Evolutionary conservation across 2,888 invertebrate genomes (phyloP), one percentile per base, ranked within the genome.

Genomic region (Pinctada fucata): DNA sequence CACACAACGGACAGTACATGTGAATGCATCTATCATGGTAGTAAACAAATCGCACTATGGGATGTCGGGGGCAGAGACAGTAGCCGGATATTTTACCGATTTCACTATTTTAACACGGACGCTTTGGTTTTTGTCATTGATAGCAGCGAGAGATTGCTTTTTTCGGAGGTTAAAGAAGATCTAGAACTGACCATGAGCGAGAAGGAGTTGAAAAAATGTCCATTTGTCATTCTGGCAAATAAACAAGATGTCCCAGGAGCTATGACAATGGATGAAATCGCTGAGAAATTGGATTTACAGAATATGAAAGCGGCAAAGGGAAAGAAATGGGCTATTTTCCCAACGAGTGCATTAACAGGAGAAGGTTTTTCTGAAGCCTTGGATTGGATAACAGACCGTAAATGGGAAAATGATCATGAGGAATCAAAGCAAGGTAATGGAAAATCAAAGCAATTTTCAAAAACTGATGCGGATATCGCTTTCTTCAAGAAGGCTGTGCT

Each of bases 171-270:
- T 0, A 31, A 83, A 1, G 83, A 87, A 4, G 85, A 85, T 52
- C 16, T 85, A 3, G 58, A 67, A 3, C 8, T 48, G 4, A 49
- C 52, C 6, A 4, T 78, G 1, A 16, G 48, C 3, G 84, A 84
- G 64, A 80, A 83, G 13, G 87, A 87, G 76, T 50, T 84, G 31
- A 16, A 48, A 2, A 81, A 78, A 13, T 58, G 82, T 10, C 78
- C 82, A 3, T 47, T 86, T 3, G 67, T 83, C 13, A 77, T 86
- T n/a, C 63, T 87, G 49, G 84, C 86, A 6, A 88, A 88, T 76
- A 88, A 88, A 76, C 87, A 86, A 68, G 88, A 88, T 75, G 48
- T 86, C n/a, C 63, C 77, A 4, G 66, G 75, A 8, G 86, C 83
- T 47, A 73, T 86, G 77, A 78, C 78, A n/a, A 73, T 72, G 6